Percentiles rank a stretch among this genome's conserved stretches.
These are phyloP conservation scores for Zaprionus tsacasi DNA, from an alignment of 1,140 invertebrate species.

Conservation along the genomic window DNA sequence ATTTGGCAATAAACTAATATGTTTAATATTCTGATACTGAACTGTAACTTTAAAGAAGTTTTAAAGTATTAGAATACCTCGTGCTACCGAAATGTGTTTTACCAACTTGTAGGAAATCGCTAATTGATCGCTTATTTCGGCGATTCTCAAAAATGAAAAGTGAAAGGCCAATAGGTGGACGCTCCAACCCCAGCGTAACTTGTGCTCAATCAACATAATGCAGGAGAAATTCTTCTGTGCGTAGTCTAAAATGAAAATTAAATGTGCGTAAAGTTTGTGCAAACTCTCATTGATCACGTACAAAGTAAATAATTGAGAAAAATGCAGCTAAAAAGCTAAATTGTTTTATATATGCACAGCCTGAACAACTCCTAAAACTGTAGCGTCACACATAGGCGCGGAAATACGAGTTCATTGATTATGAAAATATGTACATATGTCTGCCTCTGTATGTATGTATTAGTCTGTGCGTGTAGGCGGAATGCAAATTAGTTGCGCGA, in stretches of 20 bases:
- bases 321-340: background rate
- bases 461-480: background rate
- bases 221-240: background rate
- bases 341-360: background rate
- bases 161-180: background rate
- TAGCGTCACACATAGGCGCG: background rate
- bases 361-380: background rate
- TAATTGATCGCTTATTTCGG: background rate
- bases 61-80: background rate
- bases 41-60: background rate
- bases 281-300: too few relatives aligned
- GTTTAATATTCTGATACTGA: background rate
- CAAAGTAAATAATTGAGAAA: background rate
- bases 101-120: too few relatives aligned
- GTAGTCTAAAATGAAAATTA: background rate
- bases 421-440: background rate
- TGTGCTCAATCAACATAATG: background rate
- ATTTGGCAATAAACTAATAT: constrained; percentile 4
- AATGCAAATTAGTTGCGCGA: background rate
- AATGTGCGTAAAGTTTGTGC: background rate
- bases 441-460: background rate
- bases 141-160: background rate
- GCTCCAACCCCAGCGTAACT: background rate
- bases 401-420: background rate
- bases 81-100: too few relatives aligned